These are phyloP conservation scores for Empis stercorea DNA, from an alignment of 2,888 invertebrate genomes.

Conservation along the genomic window DNA sequence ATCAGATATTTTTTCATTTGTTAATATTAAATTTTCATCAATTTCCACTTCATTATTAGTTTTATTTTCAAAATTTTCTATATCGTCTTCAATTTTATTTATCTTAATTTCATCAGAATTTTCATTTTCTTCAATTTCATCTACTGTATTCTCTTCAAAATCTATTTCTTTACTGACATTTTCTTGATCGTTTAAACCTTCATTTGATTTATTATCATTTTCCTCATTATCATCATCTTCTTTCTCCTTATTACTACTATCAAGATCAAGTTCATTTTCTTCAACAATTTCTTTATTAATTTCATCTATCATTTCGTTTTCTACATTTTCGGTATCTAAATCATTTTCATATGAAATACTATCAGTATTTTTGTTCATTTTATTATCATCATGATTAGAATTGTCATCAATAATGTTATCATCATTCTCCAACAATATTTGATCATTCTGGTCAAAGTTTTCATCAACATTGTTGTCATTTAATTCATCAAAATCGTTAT, in stretches of 20 bases:
- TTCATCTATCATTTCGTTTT: conserved; percentile 13
- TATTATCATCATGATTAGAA: conserved; percentile 11
- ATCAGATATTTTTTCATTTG: conserved; percentile 1
- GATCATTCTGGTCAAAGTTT: conserved; percentile 2
- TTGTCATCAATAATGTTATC: conserved; percentile 12
- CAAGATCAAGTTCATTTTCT: conserved; percentile 14
- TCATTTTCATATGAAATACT: conserved; percentile 9
- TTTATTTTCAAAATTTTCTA: conserved; percentile 2
- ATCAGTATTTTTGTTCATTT: conserved; percentile 6
- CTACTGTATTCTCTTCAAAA: conserved; percentile 14
- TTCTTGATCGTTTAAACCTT: conserved; percentile 14
- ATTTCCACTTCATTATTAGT: conserved; percentile 5
- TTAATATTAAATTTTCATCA: conserved; percentile 4
- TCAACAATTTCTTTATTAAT: conserved; percentile 4
- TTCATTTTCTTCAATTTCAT: conserved; percentile 10
- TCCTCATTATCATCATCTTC: conserved; percentile 3
- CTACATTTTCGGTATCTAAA: conserved; percentile 3
- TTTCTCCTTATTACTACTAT: conserved; percentile 4
- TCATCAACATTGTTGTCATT: conserved; percentile 11
- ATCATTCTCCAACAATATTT: conserved; percentile 4
- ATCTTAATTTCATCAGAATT: conserved; percentile 12
- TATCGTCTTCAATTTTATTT: conserved; percentile 7
- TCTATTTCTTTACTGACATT: conserved; percentile 13
- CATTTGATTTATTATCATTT: conserved; percentile 6
- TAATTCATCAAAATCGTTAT: conserved; percentile 26